phyloP scores from a whole-genome alignment of 1,140 invertebrate genomes.

The Lordiphosa stackelbergi region DNA sequence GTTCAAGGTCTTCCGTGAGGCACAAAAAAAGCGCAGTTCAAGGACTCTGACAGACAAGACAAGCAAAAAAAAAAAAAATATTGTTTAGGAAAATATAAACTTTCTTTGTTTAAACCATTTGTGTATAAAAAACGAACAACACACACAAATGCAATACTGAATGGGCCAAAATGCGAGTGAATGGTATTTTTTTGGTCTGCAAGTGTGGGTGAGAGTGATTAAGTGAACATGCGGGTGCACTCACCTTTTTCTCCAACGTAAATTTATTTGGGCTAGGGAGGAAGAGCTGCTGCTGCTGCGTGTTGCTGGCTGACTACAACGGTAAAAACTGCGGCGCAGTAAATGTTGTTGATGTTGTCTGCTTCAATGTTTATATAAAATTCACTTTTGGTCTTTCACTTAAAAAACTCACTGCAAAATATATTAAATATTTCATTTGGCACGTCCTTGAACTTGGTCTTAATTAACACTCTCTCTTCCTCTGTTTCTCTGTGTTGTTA shows the following conservation, averaged over 20 bases:
- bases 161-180: conserved; percentile 24
- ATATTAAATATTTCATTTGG: neutral
- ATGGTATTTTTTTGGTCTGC: conserved; percentile 8
- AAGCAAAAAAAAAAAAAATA: conserved; percentile 20
- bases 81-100: conserved; percentile 46
- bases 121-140: conserved; percentile 13
- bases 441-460: conserved; percentile 11
- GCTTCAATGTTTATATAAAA: conserved; percentile 13
- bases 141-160: conserved; percentile 36
- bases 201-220: conserved; percentile 10
- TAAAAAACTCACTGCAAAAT: conserved; percentile 18
- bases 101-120: conserved; percentile 54
- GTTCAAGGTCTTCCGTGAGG: conserved; percentile 59
- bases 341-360: conserved; percentile 28
- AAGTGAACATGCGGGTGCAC: conserved; percentile 31
- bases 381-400: conserved; percentile 9
- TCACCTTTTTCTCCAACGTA: conserved; percentile 55
- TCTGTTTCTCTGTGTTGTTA: conserved; percentile 22
- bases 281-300: conserved; percentile 21
- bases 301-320: conserved; percentile 43
- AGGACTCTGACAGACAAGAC: conserved; percentile 25
- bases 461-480: conserved; percentile 9
- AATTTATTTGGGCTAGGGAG: conserved; percentile 37
- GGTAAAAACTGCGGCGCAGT: conserved; percentile 67
- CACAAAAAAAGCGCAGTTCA: conserved; percentile 27